Evolutionary conservation across 2,888 invertebrate genomes (phyloP).

Genomic region (Hypomecis atomaria): DNA sequence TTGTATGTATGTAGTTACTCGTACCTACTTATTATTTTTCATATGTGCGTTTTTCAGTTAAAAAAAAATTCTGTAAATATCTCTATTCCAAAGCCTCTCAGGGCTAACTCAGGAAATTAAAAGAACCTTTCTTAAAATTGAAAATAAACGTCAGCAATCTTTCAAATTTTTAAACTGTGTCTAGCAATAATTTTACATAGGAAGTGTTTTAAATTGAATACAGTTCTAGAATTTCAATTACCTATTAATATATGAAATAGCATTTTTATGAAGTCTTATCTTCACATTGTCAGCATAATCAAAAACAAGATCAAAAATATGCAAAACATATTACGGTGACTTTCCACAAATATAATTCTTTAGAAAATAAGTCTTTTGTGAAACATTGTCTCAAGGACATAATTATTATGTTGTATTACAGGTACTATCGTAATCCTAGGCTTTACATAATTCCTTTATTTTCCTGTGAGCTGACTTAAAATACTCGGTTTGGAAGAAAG

Average conservation of each 20-base stretch:
- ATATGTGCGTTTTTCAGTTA: no score
- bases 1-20: no score
- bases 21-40: no score
- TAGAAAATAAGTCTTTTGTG: background rate
- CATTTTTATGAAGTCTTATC: no score
- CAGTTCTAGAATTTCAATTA: no score
- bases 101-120: constrained; percentile 48
- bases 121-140: constrained; percentile 50
- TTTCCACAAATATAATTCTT: no score
- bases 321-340: no score
- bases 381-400: background rate
- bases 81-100: constrained; percentile 45
- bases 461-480: constrained; percentile 16
- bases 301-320: no score
- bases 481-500: constrained; percentile 12
- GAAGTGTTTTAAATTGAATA: no score
- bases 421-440: constrained; percentile 2
- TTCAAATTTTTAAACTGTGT: constrained; percentile 13
- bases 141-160: constrained; percentile 41
- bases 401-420: background rate
- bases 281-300: no score
- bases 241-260: no score
- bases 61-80: constrained; percentile 38
- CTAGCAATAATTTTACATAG: no score
- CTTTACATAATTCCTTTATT: constrained; percentile 13